phyloP scores from a whole-genome alignment of 2,797 vertebrate species.

The Parotocinclus haroldoi region DNA sequence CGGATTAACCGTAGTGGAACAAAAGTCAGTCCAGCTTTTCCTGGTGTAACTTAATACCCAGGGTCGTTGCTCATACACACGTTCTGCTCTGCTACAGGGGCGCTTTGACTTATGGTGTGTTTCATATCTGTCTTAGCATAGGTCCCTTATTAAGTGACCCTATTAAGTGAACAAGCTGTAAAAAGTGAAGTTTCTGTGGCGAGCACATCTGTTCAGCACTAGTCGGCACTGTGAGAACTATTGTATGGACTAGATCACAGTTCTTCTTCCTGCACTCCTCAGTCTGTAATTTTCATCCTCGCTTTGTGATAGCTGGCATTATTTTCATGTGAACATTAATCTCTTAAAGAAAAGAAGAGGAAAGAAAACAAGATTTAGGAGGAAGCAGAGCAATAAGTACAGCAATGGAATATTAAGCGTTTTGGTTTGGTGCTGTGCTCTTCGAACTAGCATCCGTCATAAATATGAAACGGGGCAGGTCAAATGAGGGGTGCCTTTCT shows the following conservation, averaged over 20 bases:
- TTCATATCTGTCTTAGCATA: conserved; percentile 62
- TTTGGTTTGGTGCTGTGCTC: conserved; percentile 40
- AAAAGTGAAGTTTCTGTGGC: conserved; percentile 47
- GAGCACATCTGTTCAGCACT: conserved; percentile 51
- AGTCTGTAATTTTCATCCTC: conserved; percentile 59
- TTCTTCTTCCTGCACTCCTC: conserved; percentile 41
- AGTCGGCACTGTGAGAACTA: conserved; percentile 66
- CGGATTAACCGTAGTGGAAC: conserved; percentile 61
- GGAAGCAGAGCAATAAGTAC: background rate
- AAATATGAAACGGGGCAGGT: conserved; percentile 54
- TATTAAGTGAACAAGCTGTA: conserved; percentile 59
- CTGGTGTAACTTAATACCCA: conserved; percentile 61
- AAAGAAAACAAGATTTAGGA: conserved; percentile 9
- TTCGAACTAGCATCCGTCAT: conserved; percentile 57
- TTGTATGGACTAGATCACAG: conserved; percentile 54
- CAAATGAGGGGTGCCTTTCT: conserved; percentile 50
- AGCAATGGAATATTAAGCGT: conserved; percentile 48
- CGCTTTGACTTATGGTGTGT: conserved; percentile 60
- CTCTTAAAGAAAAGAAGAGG: conserved; percentile 39
- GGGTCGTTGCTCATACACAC: conserved; percentile 19
- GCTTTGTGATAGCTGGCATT: conserved; percentile 56
- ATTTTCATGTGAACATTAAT: conserved; percentile 56
- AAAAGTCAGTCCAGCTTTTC: conserved; percentile 58
- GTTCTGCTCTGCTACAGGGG: conserved; percentile 23
- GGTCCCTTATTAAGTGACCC: conserved; percentile 58